Conservation (phyloP, 2,113 vertebrate species). For the Trematocara unimaculatum region DNA sequence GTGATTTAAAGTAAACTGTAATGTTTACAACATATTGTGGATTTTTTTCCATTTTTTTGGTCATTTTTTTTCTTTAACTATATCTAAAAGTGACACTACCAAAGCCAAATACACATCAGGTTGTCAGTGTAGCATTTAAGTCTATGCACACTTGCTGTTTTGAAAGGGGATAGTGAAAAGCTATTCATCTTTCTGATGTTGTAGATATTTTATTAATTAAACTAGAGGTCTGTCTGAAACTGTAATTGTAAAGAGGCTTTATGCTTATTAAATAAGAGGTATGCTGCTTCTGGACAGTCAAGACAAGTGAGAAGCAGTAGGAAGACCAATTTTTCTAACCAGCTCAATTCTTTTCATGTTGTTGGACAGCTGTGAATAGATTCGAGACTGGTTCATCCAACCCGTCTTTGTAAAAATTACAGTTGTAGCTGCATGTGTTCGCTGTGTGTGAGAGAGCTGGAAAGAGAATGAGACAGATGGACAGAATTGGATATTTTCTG, state of each 20-base stretch:
- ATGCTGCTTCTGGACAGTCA: background rate
- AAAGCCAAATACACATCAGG: background rate
- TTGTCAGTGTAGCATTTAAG: background rate
- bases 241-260: background rate
- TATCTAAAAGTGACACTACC: background rate
- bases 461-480: slow-evolving; percentile 11
- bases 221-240: background rate
- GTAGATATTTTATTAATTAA: slow-evolving; percentile 31
- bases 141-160: background rate
- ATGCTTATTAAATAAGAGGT: slow-evolving; percentile 29
- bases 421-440: background rate
- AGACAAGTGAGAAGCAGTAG: background rate
- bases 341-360: slow-evolving; percentile 33
- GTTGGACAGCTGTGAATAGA: slow-evolving; percentile 42
- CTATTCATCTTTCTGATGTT: background rate
- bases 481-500: slow-evolving; percentile 37
- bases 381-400: slow-evolving; percentile 27
- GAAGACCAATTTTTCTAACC: slow-evolving; percentile 11
- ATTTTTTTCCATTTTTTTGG: background rate
- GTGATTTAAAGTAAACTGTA: background rate
- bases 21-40: background rate
- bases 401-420: slow-evolving; percentile 11
- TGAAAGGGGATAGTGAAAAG: slow-evolving; percentile 2
- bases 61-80: background rate
- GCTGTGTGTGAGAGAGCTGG: background rate